These are phyloP conservation scores for Malurus melanocephalus DNA, from an alignment of 2,113 vertebrate genomes.

Conservation along the genomic window DNA sequence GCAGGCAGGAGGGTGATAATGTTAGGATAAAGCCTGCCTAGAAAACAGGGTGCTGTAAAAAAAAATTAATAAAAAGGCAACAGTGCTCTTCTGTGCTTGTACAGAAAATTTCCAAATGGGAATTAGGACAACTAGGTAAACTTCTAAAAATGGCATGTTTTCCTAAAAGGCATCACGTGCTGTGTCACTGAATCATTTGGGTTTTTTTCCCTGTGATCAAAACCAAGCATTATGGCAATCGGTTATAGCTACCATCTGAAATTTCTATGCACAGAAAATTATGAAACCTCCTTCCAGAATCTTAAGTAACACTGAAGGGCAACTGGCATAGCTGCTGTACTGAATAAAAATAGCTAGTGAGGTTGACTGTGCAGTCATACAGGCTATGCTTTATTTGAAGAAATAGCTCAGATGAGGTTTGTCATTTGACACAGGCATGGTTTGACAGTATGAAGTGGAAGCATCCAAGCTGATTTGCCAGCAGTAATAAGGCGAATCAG, in stretches of 20 bases:
- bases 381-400: background rate
- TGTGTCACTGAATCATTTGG: background rate
- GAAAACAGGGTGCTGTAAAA: background rate
- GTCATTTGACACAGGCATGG: background rate
- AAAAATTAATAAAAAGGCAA: background rate
- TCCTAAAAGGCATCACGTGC: background rate
- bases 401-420: background rate
- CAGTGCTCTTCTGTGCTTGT: background rate
- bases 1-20: background rate
- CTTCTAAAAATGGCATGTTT: background rate
- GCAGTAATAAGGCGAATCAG: background rate
- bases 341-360: background rate
- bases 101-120: background rate
- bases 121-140: background rate
- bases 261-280: background rate
- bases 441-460: background rate
- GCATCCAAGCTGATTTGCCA: background rate
- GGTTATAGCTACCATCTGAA: background rate
- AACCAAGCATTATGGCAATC: background rate
- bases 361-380: background rate
- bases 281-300: background rate
- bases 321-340: background rate
- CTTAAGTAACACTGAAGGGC: background rate
- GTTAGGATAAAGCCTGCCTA: background rate
- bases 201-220: background rate